Percentiles rank a stretch among this genome's conserved stretches.
These are phyloP conservation scores for Peromyscus attwateri DNA, from an alignment of 2,797 vertebrate species.

Conservation along the genomic window DNA sequence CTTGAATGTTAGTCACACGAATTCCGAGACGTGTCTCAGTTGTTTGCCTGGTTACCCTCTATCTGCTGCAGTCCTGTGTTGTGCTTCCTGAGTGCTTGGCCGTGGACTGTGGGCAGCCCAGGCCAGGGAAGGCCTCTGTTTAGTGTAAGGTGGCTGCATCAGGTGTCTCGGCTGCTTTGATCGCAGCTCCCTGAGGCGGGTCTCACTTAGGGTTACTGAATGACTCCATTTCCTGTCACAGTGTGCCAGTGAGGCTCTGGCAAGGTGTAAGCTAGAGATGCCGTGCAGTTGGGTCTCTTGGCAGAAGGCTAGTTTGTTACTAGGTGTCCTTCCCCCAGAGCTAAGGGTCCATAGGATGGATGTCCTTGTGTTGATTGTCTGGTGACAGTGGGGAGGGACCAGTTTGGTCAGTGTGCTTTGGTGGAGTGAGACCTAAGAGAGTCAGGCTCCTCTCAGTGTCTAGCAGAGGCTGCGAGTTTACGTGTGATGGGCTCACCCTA, in stretches of 20 bases:
- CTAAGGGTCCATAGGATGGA: background rate
- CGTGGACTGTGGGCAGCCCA: background rate
- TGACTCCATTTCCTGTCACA: conserved; percentile 30
- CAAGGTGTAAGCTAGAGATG: conserved; percentile 43
- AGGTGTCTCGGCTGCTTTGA: conserved; percentile 59
- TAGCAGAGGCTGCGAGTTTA: conserved; percentile 54
- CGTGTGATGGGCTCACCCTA: conserved; percentile 30
- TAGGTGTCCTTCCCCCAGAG: conserved; percentile 22
- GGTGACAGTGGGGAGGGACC: conserved; percentile 44
- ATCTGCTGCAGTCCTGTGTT: conserved; percentile 22
- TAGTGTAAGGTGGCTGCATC: conserved; percentile 26
- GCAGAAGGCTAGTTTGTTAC: conserved; percentile 47
- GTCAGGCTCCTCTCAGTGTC: conserved; percentile 30
- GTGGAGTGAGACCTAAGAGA: conserved; percentile 57
- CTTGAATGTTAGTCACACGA: conserved; percentile 25
- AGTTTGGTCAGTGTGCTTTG: conserved; percentile 49
- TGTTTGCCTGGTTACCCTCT: conserved; percentile 1
- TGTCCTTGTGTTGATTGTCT: conserved; percentile 34
- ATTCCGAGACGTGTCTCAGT: background rate
- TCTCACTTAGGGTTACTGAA: conserved; percentile 23
- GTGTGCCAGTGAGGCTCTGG: conserved; percentile 60
- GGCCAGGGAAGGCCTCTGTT: conserved; percentile 25
- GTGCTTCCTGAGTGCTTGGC: conserved; percentile 56
- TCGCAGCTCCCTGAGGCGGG: background rate
- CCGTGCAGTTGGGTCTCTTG: background rate